Base-by-base conservation (phyloP, 2,888 invertebrate genomes). In the Drosophila maculinotata region DNA sequence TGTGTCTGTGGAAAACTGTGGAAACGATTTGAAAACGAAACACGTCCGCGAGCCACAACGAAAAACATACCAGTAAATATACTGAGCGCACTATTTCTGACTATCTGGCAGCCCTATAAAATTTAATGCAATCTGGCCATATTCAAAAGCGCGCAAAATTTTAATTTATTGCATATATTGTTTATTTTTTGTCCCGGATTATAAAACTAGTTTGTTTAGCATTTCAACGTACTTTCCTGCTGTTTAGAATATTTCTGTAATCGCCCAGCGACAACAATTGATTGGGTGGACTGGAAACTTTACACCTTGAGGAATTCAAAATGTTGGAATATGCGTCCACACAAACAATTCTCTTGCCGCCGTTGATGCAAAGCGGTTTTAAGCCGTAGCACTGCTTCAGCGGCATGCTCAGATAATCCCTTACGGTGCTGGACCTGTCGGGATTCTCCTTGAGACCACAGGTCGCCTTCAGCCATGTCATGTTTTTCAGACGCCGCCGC, bases 1-100 rank as follows among this genome's bases (percentile, higher is more conserved):
- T 64, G 80, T 75, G 66, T 74, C 77, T 66, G 51, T 44, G 79
- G 74, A 73, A 80, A 77, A 76, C 68, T 62, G 79, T 54, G 71
- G 71, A 54, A 65, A 71, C 71, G 47, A 28, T 60, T 35, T 72
- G 56, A 3, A 39, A 17, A 28, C 57, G 70, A 17, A 71, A 71
- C 68, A 25, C 14, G 65, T 17, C 25, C 14, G 20, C 30, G 17
- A 42, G 23, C 51, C 20, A 49, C 47, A 36, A 17, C 35, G 52
- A 23, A 47, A 36, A 59, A 54, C 31, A 70, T 70, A 70, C 69
- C 14, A 49, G 2, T 14, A 53, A 65, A 63, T 10, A 71, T 70
- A 70, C 65, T 8, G 38, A 30, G 10, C 1, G 2, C 1, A 25
- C 6, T 6, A 8, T 7, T 23, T 54, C 9, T 0, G 0, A 10